Conservation (phyloP, 2,888 invertebrate species). For the Mactromeris polynyma region DNA sequence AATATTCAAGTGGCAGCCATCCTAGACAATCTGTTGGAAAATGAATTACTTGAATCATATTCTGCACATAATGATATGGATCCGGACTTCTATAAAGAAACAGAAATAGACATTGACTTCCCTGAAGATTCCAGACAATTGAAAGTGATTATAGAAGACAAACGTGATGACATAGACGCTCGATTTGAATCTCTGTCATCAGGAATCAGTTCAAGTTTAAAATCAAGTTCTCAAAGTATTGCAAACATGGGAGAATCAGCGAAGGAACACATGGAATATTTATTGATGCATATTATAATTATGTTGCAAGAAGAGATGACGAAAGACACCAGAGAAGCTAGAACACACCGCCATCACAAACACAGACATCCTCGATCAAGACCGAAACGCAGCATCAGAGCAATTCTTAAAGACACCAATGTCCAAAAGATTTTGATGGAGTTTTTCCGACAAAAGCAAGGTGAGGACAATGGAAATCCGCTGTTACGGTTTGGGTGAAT, state of each 20-base stretch:
- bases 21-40: background rate
- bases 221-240: background rate
- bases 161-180: background rate
- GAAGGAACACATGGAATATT: conserved; percentile 12
- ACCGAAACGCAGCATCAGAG: conserved; percentile 10
- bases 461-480: conserved; percentile 23
- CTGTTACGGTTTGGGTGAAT: conserved; percentile 34
- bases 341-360: background rate
- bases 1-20: background rate
- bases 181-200: background rate
- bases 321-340: background rate
- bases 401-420: conserved; percentile 19
- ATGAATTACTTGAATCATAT: background rate
- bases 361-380: conserved; percentile 23
- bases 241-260: background rate
- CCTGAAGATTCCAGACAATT: background rate
- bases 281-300: conserved; percentile 9
- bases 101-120: conserved; percentile 5
- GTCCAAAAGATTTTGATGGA: conserved; percentile 21
- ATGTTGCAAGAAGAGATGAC: background rate
- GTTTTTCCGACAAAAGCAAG: conserved; percentile 32
- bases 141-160: background rate
- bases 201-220: background rate
- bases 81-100: background rate
- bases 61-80: conserved; percentile 7